Evolutionary conservation across 64 coral and sea anemone species (phyloP), one percentile per base, ranked within the genome.

Genomic region (Montipora capricornis): DNA sequence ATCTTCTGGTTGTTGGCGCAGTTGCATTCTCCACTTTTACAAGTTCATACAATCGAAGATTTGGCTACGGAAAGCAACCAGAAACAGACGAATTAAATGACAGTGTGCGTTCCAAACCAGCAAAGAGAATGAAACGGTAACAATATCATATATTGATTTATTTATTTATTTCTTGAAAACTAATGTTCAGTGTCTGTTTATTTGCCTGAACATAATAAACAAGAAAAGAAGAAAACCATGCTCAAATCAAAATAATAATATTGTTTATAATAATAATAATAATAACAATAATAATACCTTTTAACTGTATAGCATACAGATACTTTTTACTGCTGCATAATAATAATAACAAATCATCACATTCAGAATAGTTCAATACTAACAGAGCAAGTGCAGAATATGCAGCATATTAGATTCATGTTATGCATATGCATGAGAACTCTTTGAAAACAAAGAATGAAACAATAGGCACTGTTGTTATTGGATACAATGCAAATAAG

Each of bases 1-100:
- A 83, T 83, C 73, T 91, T 26, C 24, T 91, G 0, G 15, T 91
- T 46, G 80, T 91, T 51, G 89, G 89, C 48, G 89, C 89, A 19
- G 78, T 91, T 22, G 47, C 89, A 4, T 91, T 91, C 49, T 26
- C 78, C 7, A 91, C 78, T 0, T 91, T 64, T 26, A 14, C 78
- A 2, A 53, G 20, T n/a, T 49, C 89, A 26, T 91, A 82, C 80
- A 91, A 91, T 67, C 22, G 79, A 58, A 67, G 47, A 19, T 91
- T 91, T 82, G 49, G 69, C 49, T 79, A 73, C 5, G 19, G 15
- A 10, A 80, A 68, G 12, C 19, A 49, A 10, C 20, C 50, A 6
- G 50, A 20, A 10, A 59, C 50, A 61, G 87, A 64, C 20, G 87
- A 77, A n/a, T 49, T 20, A 37, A 77, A 59, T 5, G 20, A 77